phyloP scores from a whole-genome alignment of 2,113 vertebrate species.

The Psittacara wagleri region DNA sequence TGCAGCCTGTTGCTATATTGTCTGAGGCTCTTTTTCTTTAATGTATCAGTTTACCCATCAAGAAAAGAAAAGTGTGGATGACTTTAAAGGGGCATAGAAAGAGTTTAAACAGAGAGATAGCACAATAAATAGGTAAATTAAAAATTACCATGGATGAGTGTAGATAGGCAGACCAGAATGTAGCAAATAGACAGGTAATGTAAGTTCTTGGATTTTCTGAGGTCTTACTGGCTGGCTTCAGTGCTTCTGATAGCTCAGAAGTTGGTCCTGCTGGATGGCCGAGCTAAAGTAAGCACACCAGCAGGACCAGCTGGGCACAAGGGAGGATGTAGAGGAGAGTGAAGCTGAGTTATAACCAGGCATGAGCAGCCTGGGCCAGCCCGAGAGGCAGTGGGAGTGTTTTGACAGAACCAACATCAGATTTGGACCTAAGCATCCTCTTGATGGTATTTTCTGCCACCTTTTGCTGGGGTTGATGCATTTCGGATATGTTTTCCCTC shows the following conservation, averaged over 20 bases:
- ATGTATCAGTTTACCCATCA: not conserved
- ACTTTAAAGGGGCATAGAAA: not conserved
- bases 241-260: not conserved
- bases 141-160: not conserved
- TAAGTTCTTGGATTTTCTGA: not conserved
- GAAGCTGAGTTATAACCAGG: accelerated
- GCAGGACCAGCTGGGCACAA: not conserved
- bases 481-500: not conserved
- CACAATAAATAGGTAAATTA: not conserved
- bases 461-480: not conserved
- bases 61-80: not conserved
- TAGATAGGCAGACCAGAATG: accelerated
- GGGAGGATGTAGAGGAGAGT: not conserved
- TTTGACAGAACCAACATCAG: not conserved
- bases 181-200: not conserved
- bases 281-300: not conserved
- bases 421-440: not conserved
- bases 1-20: not conserved
- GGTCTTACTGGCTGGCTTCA: not conserved
- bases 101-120: not conserved
- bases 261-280: not conserved
- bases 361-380: not conserved
- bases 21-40: not conserved
- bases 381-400: not conserved
- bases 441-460: not conserved